Evolutionary conservation across 2,888 invertebrate genomes (phyloP), one percentile per base, ranked within the genome.

Genomic region (Brachylomia viminalis): DNA sequence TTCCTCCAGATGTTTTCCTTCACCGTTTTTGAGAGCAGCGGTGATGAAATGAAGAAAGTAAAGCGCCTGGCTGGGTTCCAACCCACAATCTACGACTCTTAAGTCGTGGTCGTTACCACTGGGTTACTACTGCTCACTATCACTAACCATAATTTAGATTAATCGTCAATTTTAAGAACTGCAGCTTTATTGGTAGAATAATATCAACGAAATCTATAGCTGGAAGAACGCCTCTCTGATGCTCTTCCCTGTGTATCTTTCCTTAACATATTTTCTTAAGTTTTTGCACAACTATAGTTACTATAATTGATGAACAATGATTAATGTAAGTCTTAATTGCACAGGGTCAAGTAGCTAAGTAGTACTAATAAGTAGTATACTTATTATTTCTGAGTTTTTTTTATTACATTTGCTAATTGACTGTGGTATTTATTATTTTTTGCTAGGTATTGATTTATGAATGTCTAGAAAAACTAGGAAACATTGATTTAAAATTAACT

Each of bases 301-400:
- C 6, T 13, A 49, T 62, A 1, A 78, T 52, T 49, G 8, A 67
- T 33, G 62, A 58, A 58, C 11, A 47, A 69, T 68, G 15, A 54
- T 59, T 59, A 59, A 82, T 75, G 17, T 47, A 52, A 33, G n/a
- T 52, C 33, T 15, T 61, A 61, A 66, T 30, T 82, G 47, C 56
- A 52, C 66, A 70, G 49, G 83, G 70, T 77, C 70, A 77, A 58
- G 38, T 47, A 45, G 1, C n/a, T n/a, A n/a, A n/a, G n/a, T n/a
- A n/a, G n/a, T n/a, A n/a, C n/a, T n/a, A n/a, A n/a, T n/a, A n/a
- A n/a, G n/a, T n/a, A n/a, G n/a, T n/a, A n/a, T n/a, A n/a, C n/a
- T n/a, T n/a, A n/a, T n/a, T n/a, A n/a, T n/a, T n/a, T n/a, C n/a
- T n/a, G n/a, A n/a, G n/a, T n/a, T n/a, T n/a, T n/a, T n/a, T 77